A percentile compares a stretch with the other conserved stretches of the same genome.
phyloP scores from a whole-genome alignment of 2,888 invertebrate genomes.

The Tiphia femorata region DNA sequence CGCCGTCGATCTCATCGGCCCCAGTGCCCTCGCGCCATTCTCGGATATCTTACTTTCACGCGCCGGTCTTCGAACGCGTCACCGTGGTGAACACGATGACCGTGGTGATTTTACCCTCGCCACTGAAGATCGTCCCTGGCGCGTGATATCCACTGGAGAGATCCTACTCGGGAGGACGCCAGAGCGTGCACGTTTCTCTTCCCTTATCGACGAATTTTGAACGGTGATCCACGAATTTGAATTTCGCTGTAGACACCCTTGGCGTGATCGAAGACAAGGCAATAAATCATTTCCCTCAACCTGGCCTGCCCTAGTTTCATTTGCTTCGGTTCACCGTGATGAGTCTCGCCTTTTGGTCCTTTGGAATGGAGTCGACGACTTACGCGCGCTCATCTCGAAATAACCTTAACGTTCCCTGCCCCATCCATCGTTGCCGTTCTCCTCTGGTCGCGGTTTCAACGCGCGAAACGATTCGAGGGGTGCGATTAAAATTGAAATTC shows the following conservation, averaged over 20 bases:
- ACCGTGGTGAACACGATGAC: constrained; percentile 59
- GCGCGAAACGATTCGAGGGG: too few species aligned
- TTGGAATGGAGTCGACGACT: too few species aligned
- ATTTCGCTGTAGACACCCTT: too few species aligned
- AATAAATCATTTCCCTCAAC: too few species aligned
- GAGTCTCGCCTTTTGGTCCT: too few species aligned
- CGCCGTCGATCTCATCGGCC: constrained; percentile 36
- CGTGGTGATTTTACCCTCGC: constrained; percentile 58
- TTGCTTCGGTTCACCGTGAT: background rate
- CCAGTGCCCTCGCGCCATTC: constrained; percentile 55
- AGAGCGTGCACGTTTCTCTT: background rate
- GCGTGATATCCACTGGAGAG: constrained; percentile 21
- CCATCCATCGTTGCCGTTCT: too few species aligned
- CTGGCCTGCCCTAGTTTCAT: too few species aligned
- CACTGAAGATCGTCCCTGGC: constrained; percentile 52
- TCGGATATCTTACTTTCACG: constrained; percentile 59
- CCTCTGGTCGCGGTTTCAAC: too few species aligned
- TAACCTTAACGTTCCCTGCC: constrained; percentile 37
- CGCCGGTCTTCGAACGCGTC: constrained; percentile 60
- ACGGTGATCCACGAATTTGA: background rate
- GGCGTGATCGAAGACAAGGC: too few species aligned
- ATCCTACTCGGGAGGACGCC: too few species aligned
- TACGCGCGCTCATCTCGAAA: constrained; percentile 42
- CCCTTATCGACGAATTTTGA: background rate
- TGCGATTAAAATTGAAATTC: too few species aligned